Evolutionary conservation across 2,113 vertebrate genomes (phyloP).

Genomic region (Redunca redunca): DNA sequence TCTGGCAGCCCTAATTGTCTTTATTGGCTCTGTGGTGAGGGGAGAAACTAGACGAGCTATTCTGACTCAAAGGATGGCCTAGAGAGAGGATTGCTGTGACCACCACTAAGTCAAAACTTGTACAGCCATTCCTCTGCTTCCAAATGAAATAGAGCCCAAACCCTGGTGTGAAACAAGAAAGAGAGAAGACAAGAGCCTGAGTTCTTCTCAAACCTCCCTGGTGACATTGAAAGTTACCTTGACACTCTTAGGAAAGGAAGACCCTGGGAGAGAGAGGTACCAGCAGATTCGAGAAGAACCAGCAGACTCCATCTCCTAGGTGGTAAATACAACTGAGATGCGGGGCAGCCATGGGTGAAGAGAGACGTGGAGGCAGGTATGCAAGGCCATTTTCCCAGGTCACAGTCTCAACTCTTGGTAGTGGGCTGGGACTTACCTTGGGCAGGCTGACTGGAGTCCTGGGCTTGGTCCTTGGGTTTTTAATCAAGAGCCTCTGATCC

Average conservation of each 20-base stretch:
- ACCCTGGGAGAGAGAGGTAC: not conserved
- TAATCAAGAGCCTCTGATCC: slow-evolving; percentile 95
- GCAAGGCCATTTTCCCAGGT: not conserved
- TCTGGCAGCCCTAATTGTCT: not conserved
- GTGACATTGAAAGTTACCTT: not conserved
- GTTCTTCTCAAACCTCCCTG: not conserved
- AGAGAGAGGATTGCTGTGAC: not conserved
- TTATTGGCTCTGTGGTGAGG: not conserved
- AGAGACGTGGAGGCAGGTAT: not conserved
- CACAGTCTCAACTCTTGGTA: not conserved
- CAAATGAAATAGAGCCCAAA: not conserved
- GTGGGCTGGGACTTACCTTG: slow-evolving; percentile 81
- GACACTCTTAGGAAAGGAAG: slow-evolving; percentile 12
- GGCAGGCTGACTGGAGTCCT: slow-evolving; percentile 94
- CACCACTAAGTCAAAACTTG: not conserved
- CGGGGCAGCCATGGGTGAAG: not conserved
- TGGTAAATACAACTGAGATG: not conserved
- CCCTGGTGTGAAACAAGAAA: not conserved
- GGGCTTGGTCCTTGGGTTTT: slow-evolving; percentile 94
- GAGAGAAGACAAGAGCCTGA: not conserved
- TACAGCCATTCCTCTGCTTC: not conserved
- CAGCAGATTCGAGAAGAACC: not conserved
- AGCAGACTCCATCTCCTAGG: not conserved
- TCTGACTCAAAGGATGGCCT: not conserved
- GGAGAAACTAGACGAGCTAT: not conserved